Percentiles rank a stretch among this genome's conserved stretches.
Evolutionary conservation across 2,797 vertebrate genomes (phyloP).

Genomic region (Pyrocephalus nanus): DNA sequence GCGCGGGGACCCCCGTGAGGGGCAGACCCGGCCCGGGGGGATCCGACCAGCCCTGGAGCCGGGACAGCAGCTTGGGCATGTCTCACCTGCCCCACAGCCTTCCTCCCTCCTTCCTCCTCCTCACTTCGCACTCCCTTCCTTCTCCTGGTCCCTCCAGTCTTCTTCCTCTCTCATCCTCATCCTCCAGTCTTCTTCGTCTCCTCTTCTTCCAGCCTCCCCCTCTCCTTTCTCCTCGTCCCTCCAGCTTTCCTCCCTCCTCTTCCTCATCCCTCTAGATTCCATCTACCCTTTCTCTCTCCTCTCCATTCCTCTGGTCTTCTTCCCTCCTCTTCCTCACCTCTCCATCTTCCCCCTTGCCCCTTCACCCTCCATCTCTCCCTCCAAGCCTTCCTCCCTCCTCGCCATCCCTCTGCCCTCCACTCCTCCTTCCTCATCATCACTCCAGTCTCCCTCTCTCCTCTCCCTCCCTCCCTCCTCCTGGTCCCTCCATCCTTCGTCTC

Average conservation of each 20-base stretch:
- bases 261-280: background rate
- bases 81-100: background rate
- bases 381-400: background rate
- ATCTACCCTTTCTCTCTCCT: background rate
- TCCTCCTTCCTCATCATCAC: background rate
- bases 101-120: background rate
- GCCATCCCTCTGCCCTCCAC: background rate
- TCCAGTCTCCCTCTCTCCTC: background rate
- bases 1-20: background rate
- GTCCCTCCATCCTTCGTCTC: background rate
- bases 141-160: background rate
- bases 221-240: background rate
- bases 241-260: background rate
- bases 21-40: fast-evolving
- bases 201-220: background rate
- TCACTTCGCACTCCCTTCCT: background rate
- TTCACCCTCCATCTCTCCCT: background rate
- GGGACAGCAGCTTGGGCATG: background rate
- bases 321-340: background rate
- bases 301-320: background rate
- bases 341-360: background rate
- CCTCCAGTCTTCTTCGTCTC: background rate
- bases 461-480: background rate
- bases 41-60: background rate
- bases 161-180: background rate